These are phyloP conservation scores for Leptinotarsa tumamoca DNA, from an alignment of 2,888 invertebrate genomes.

Conservation along the genomic window DNA sequence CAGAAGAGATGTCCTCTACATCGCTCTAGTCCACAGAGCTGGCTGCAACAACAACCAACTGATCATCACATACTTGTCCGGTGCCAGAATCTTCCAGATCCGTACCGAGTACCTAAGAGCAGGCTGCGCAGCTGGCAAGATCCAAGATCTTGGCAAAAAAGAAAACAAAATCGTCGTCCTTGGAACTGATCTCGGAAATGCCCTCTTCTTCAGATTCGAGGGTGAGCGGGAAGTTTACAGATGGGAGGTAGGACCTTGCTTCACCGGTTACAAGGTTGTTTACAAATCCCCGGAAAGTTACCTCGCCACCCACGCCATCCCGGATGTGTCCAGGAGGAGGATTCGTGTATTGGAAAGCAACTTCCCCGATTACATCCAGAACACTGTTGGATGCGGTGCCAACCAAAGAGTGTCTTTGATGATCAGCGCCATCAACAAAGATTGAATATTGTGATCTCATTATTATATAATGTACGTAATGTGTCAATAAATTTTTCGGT, in stretches of 20 bases:
- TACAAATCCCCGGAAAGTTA: conserved; percentile 69
- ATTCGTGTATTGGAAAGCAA: conserved; percentile 75
- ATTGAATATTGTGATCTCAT: conserved; percentile 25
- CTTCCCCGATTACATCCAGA: conserved; percentile 74
- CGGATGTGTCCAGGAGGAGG: conserved; percentile 67
- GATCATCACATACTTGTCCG: conserved; percentile 74
- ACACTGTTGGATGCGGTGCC: conserved; percentile 73
- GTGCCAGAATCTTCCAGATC: conserved; percentile 74
- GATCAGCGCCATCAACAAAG: conserved; percentile 45
- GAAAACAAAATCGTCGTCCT: conserved; percentile 71
- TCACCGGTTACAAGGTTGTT: conserved; percentile 67
- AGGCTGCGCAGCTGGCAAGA: conserved; percentile 69
- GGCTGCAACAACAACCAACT: conserved; percentile 71
- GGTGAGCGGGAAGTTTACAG: conserved; percentile 71
- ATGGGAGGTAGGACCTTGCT: conserved; percentile 71
- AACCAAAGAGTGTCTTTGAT: conserved; percentile 67
- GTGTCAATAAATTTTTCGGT: conserved; percentile 6
- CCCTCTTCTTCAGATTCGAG: conserved; percentile 72
- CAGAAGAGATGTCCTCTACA: conserved; percentile 75
- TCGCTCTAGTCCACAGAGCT: conserved; percentile 71
- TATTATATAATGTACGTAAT: conserved; percentile 31
- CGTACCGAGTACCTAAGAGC: conserved; percentile 73
- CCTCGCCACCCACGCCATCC: conserved; percentile 73
- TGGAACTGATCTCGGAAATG: conserved; percentile 74
- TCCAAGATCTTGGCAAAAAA: conserved; percentile 71